A percentile compares a stretch with the other conserved stretches of the same genome.
These are phyloP conservation scores for Zaprionus ghesquierei DNA, from an alignment of 1,140 invertebrate species.

Conservation along the genomic window DNA sequence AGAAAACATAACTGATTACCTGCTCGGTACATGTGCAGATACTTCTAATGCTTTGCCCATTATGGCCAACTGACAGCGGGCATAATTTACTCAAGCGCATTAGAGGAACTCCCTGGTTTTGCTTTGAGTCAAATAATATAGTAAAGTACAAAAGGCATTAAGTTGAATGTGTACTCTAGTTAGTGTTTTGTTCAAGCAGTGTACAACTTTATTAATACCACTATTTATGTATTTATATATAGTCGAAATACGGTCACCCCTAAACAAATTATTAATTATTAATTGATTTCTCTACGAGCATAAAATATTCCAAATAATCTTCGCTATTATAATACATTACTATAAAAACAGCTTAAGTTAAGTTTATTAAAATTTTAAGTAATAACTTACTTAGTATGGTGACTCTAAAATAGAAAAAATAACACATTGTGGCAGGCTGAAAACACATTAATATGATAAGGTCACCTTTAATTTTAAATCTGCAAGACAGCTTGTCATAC, in stretches of 20 bases:
- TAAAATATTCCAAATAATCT: too few relatives aligned
- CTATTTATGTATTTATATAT: too few relatives aligned
- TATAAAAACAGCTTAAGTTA: too few relatives aligned
- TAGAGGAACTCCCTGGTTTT: neutral
- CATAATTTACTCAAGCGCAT: conserved; percentile 15
- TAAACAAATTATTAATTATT: too few relatives aligned
- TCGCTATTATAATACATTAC: too few relatives aligned
- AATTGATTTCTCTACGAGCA: too few relatives aligned
- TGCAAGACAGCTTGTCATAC: neutral
- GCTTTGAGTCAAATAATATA: neutral
- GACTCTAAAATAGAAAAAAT: neutral
- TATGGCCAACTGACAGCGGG: conserved; percentile 50
- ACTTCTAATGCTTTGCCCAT: conserved; percentile 35
- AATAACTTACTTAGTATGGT: too few relatives aligned
- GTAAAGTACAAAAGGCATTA: neutral
- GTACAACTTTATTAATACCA: neutral
- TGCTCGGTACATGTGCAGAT: conserved; percentile 10
- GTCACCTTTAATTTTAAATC: neutral
- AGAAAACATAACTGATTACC: conserved; percentile 40
- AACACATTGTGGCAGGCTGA: neutral
- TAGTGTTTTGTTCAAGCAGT: neutral
- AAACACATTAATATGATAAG: neutral
- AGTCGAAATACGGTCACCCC: neutral
- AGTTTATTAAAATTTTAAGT: too few relatives aligned
- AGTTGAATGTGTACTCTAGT: neutral